Conservation (phyloP, 2,888 invertebrate genomes). For the Andrena hattorfiana region DNA sequence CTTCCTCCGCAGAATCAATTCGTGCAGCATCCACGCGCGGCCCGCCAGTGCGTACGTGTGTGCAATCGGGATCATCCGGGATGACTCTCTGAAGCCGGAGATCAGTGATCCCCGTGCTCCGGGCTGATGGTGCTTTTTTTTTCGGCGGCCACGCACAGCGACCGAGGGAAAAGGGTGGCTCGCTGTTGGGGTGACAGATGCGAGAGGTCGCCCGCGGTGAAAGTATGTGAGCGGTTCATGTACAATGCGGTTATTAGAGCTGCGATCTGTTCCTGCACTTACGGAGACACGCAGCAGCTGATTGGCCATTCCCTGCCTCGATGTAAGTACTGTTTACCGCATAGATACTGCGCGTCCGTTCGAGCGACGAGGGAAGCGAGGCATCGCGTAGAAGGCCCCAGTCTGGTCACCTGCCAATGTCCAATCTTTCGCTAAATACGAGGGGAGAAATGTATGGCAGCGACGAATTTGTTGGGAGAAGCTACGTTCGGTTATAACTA, state of each 20-base stretch:
- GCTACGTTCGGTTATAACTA: too few relatives aligned
- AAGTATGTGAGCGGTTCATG: slow-evolving; percentile 45
- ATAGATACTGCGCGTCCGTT: background rate
- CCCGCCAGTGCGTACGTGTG: background rate
- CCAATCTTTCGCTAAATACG: background rate
- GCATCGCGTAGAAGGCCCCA: background rate
- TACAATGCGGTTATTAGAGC: slow-evolving; percentile 33
- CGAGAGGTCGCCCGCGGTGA: slow-evolving; percentile 48
- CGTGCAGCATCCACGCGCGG: slow-evolving; percentile 35
- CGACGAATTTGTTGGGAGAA: background rate
- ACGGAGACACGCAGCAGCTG: slow-evolving; percentile 12
- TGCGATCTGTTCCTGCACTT: slow-evolving; percentile 35
- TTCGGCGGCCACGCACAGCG: slow-evolving; percentile 10
- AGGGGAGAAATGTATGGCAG: background rate
- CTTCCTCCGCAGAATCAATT: slow-evolving; percentile 52
- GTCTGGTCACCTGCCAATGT: background rate
- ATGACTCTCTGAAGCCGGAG: slow-evolving; percentile 16
- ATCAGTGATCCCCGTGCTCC: background rate
- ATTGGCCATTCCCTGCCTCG: background rate
- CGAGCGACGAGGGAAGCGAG: background rate
- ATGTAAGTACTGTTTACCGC: slow-evolving; percentile 28
- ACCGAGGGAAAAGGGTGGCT: slow-evolving; percentile 26
- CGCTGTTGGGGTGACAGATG: slow-evolving; percentile 45
- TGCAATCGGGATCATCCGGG: slow-evolving; percentile 2
- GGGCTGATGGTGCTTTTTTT: slow-evolving; percentile 32